Evolutionary conservation across 2,113 vertebrate genomes (phyloP).

Genomic region (Brachyistius frenatus): DNA sequence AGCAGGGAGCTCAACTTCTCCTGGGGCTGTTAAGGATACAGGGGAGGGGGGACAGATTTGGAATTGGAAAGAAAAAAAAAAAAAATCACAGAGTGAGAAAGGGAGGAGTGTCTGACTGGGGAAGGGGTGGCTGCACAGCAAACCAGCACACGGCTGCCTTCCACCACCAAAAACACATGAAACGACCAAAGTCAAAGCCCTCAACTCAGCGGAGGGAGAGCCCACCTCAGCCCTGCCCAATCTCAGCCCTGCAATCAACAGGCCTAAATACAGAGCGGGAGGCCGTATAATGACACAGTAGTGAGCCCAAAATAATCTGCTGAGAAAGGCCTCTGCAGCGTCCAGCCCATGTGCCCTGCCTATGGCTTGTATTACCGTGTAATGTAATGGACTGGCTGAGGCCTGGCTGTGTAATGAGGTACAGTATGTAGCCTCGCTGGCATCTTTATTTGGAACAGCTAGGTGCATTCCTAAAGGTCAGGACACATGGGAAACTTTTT

Average conservation of each 20-base stretch:
- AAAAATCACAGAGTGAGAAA: slow-evolving; percentile 17
- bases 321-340: slow-evolving; percentile 71
- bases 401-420: slow-evolving; percentile 61
- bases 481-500: slow-evolving; percentile 31
- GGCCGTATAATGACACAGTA: slow-evolving; percentile 82
- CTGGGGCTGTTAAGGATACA: slow-evolving; percentile 32
- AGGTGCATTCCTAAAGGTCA: slow-evolving; percentile 69
- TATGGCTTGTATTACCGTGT: slow-evolving; percentile 70
- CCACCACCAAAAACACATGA: slow-evolving; percentile 68
- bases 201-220: slow-evolving; percentile 60
- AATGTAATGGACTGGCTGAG: slow-evolving; percentile 57
- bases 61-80: neutral
- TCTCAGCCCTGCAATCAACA: slow-evolving; percentile 78
- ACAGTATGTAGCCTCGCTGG: slow-evolving; percentile 62
- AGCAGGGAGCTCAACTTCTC: slow-evolving; percentile 40
- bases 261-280: slow-evolving; percentile 81
- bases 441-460: slow-evolving; percentile 71
- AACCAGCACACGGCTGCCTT: slow-evolving; percentile 38
- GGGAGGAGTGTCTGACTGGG: slow-evolving; percentile 9
- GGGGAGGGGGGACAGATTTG: neutral
- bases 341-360: slow-evolving; percentile 68
- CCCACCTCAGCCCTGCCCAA: slow-evolving; percentile 74
- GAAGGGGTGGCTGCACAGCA: slow-evolving; percentile 1
- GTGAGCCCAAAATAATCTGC: slow-evolving; percentile 83
- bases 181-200: slow-evolving; percentile 45